Percentiles rank a stretch among this genome's conserved stretches.
Evolutionary conservation across 37 sponge, comb jelly and placozoan genomes (phyloP).

Genomic region (Cladorhizidae sp.): DNA sequence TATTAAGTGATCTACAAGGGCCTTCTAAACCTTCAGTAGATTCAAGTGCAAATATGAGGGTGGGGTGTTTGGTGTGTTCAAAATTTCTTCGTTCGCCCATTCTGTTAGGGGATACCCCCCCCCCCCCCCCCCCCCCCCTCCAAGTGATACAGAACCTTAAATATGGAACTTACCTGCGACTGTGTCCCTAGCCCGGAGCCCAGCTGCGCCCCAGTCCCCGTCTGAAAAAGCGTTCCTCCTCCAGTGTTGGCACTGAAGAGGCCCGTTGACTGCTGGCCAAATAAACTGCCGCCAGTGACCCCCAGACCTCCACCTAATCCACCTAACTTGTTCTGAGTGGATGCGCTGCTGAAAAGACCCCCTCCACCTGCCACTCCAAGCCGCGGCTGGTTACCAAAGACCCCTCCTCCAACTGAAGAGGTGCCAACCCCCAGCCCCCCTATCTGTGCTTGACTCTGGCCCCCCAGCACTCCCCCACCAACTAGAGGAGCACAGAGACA

Average conservation of each 20-base stretch:
- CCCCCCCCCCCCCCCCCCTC: no score
- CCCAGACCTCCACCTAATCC: slow-evolving; percentile 35
- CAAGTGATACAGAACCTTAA: no score
- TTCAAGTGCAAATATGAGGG: no score
- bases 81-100: no score
- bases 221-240: slow-evolving; percentile 22
- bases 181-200: no score
- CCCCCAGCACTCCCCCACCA: slow-evolving; percentile 10
- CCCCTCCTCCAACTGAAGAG: slow-evolving; percentile 17
- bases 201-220: not conserved
- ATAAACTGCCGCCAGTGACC: slow-evolving; percentile 27
- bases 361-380: slow-evolving; percentile 6
- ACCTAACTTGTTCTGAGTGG: slow-evolving; percentile 2
- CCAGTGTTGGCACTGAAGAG: not conserved
- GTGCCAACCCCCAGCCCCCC: slow-evolving; percentile 7
- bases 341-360: slow-evolving; percentile 20
- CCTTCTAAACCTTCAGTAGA: no score
- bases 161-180: no score
- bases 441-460: not conserved
- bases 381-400: slow-evolving; percentile 15
- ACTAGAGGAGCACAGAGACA: not conserved
- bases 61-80: no score
- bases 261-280: not conserved
- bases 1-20: no score
- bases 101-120: no score